A percentile compares a stretch with the other conserved stretches of the same genome.
Evolutionary conservation across 1,140 invertebrate species (phyloP).

Genomic region (Phenacoccus solenopsis): DNA sequence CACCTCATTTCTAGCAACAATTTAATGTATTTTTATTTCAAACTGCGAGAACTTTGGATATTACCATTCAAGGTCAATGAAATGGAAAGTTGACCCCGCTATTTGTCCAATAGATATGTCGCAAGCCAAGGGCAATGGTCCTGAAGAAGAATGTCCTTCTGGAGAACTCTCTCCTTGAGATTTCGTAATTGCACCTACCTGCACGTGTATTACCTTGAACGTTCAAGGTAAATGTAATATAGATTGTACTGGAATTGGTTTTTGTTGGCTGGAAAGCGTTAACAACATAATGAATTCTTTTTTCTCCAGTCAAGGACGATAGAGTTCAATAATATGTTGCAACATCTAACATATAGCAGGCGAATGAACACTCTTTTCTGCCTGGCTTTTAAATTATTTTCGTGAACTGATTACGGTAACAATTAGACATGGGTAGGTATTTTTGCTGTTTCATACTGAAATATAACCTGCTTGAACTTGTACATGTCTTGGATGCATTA

Average conservation of each 20-base stretch:
- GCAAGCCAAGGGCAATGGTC: not conserved
- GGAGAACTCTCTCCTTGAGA: not conserved
- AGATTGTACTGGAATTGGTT: not conserved
- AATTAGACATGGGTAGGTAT: too few relatives aligned
- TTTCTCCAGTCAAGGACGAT: slow-evolving; percentile 9
- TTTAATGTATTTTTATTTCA: too few relatives aligned
- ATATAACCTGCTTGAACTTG: too few relatives aligned
- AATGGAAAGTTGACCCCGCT: not conserved
- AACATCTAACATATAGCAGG: not conserved
- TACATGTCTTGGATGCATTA: too few relatives aligned
- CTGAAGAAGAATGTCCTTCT: slow-evolving; percentile 9
- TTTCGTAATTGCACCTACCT: slow-evolving; percentile 10
- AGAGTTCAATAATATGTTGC: not conserved
- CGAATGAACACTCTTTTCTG: not conserved
- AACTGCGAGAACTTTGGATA: not conserved
- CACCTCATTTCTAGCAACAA: too few relatives aligned
- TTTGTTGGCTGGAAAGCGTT: not conserved
- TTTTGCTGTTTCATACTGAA: too few relatives aligned
- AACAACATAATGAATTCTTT: slow-evolving; percentile 10
- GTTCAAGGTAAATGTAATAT: not conserved
- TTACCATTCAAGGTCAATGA: slow-evolving; percentile 6
- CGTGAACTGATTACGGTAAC: too few relatives aligned
- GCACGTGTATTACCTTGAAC: slow-evolving; percentile 10
- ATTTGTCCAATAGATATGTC: not conserved
- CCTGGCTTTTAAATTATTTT: not conserved